Base-by-base conservation (phyloP, 1,140 invertebrate species). In the Aphelinus atriplicis region DNA sequence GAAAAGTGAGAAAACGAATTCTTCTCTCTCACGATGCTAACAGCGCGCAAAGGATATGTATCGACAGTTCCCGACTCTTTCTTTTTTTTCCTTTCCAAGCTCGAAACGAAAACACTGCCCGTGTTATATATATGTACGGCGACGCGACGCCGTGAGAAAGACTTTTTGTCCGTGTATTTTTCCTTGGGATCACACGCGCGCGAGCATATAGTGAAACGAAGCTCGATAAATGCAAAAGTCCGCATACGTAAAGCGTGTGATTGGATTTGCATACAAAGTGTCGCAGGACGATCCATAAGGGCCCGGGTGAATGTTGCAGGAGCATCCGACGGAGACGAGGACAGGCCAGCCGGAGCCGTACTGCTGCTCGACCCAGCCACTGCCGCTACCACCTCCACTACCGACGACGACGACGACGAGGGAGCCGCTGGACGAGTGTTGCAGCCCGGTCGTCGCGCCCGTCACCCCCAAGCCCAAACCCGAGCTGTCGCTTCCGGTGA, bases 401-500 rank as follows among this genome's bases (percentile, higher is more conserved):
- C 51, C 65, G 43, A 6, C 55, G 45, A 43, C 43, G 43, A 56
- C 63, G 42, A 1, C 66, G 9, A 26, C 71, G 45, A 9, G 57
- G 47, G 10, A n/a, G 5, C 63, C 53, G 5, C 7, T 50, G n/a
- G n/a, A 7, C 46, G 3, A 45, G 9, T 51, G 2, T 3, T 62
- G 1, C 26, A 26, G 7, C 46, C 43, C 69, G 47, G n/a, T 55
- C 71, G 43, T 7, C 48, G 1, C 77, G n/a, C 10, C 48, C 57
- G n/a, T 62, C 10, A 6, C 56, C 48, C 42, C 56, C 73, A 48
- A 9, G n/a, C 48, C 69, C n/a, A 83, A 80, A 51, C 78, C 78
- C 1, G 80, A 70, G 26, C 67, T 85, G 26, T 84, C 84, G 0
- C 80, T 81, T 68, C 84, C 84, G 7, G 78, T 84, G 48, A 84